Evolutionary conservation across 2,113 vertebrate species (phyloP).

Genomic region (Calypte anna): DNA sequence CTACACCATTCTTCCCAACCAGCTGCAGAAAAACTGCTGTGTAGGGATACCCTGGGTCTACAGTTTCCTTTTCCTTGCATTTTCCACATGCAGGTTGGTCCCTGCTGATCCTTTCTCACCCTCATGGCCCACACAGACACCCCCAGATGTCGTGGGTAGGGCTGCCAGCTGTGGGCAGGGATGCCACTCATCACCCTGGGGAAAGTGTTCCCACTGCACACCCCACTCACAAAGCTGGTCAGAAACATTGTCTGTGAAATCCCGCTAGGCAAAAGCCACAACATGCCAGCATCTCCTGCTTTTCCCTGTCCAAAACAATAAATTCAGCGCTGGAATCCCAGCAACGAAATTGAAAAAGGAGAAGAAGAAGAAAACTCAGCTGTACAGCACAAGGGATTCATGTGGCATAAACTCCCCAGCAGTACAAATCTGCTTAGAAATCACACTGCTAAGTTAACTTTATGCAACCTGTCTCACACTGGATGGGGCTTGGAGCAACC

Average conservation of each 20-base stretch:
- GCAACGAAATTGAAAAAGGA: background rate
- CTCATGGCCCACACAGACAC: rapidly evolving
- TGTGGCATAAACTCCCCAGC: background rate
- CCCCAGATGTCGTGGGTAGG: rapidly evolving
- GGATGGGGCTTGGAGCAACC: too few species aligned
- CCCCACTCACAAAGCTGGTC: background rate
- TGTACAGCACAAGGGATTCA: background rate
- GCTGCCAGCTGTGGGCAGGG: background rate
- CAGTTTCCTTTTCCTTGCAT: background rate
- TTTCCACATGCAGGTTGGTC: background rate
- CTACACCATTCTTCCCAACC: rapidly evolving
- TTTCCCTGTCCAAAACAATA: background rate
- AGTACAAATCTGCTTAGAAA: background rate
- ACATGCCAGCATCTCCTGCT: background rate
- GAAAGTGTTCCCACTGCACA: background rate
- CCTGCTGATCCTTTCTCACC: background rate
- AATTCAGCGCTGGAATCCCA: background rate
- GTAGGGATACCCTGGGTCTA: rapidly evolving
- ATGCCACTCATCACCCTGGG: background rate
- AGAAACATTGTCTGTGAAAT: background rate
- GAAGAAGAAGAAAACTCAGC: background rate
- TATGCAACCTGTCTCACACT: background rate
- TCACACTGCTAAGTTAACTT: background rate
- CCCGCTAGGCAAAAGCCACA: rapidly evolving
- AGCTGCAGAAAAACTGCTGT: background rate